A percentile compares a stretch with the other conserved stretches of the same genome.
Evolutionary conservation across 2,888 invertebrate species (phyloP).

Genomic region (Thecophora atra): DNA sequence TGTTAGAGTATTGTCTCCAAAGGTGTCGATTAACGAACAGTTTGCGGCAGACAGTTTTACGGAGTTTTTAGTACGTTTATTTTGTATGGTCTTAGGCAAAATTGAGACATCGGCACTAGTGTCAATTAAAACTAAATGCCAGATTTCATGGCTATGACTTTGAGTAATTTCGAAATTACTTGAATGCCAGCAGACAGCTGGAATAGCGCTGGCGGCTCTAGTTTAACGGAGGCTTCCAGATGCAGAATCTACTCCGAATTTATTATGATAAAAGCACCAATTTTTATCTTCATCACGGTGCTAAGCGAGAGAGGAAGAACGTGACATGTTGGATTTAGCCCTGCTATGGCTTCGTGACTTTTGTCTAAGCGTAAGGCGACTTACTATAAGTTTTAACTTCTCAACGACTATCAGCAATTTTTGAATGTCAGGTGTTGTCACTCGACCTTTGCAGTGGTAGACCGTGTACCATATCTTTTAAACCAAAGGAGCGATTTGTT

Average conservation of each 20-base stretch:
- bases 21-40: not conserved
- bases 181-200: slow-evolving; percentile 25
- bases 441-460: too few relatives aligned
- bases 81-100: slow-evolving; percentile 15
- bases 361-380: too few relatives aligned
- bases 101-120: slow-evolving; percentile 35
- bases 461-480: too few relatives aligned
- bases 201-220: slow-evolving; percentile 25
- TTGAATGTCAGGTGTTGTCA: too few relatives aligned
- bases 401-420: too few relatives aligned
- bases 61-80: not conserved
- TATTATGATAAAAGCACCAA: slow-evolving; percentile 35
- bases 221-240: slow-evolving; percentile 33
- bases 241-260: slow-evolving; percentile 35
- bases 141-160: slow-evolving; percentile 18
- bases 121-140: slow-evolving; percentile 33
- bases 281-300: too few relatives aligned
- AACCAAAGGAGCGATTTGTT: too few relatives aligned
- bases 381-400: too few relatives aligned
- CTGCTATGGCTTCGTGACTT: too few relatives aligned
- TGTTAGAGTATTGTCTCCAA: not conserved
- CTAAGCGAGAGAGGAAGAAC: too few relatives aligned
- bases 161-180: slow-evolving; percentile 26
- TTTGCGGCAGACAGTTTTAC: not conserved
- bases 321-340: too few relatives aligned